Conservation (phyloP, 30 jellyfish, hydroid and myxozoan species). For the Aurelia aurita region DNA sequence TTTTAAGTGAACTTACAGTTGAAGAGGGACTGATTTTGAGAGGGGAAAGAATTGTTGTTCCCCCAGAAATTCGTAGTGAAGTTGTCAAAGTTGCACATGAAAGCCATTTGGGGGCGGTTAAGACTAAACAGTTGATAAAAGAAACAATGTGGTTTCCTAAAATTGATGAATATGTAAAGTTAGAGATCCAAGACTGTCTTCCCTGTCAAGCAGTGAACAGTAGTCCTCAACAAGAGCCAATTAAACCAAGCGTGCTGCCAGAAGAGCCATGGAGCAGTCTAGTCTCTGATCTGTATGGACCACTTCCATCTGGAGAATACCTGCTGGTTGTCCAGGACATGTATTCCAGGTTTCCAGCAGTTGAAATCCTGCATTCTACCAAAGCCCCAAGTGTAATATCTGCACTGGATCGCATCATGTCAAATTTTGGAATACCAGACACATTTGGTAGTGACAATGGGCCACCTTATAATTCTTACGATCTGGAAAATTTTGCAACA, state of each 20-base stretch:
- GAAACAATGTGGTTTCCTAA: conserved; percentile 54
- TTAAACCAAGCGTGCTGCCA: conserved; percentile 40
- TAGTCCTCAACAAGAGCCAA: conserved; percentile 36
- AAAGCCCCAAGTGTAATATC: conserved; percentile 40
- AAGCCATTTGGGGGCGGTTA: background rate
- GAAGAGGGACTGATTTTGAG: conserved; percentile 18
- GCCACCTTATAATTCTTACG: background rate
- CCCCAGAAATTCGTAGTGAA: conserved; percentile 25
- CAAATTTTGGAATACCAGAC: conserved; percentile 26
- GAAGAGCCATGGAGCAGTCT: conserved; percentile 46
- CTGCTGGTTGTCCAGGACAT: conserved; percentile 59
- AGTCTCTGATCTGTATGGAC: conserved; percentile 38
- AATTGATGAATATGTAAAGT: conserved; percentile 34
- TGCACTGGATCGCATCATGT: conserved; percentile 39
- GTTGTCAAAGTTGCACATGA: conserved; percentile 19
- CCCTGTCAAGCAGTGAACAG: conserved; percentile 60
- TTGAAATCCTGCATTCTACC: conserved; percentile 65
- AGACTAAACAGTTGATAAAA: background rate
- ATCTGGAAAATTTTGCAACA: no score
- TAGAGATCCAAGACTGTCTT: conserved; percentile 29
- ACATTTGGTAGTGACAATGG: conserved; percentile 35
- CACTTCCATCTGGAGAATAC: conserved; percentile 64
- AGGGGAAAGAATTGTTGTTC: conserved; percentile 24
- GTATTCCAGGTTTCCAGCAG: conserved; percentile 45
- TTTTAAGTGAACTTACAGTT: background rate